Evolutionary conservation across 2,797 vertebrate species (phyloP).

Genomic region (Danio tinwini): DNA sequence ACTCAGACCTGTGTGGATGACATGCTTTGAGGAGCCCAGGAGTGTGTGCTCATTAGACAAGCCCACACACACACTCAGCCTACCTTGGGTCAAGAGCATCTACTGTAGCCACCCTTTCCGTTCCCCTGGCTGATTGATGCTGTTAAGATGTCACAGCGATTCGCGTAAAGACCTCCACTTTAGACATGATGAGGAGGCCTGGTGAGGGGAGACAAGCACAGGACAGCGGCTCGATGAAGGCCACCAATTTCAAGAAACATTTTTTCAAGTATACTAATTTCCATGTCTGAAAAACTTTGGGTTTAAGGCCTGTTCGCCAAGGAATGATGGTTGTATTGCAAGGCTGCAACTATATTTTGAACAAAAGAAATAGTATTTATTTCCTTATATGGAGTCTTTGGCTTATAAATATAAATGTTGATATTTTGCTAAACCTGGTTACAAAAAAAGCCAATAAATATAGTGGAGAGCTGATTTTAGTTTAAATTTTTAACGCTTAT

Average conservation of each 20-base stretch:
- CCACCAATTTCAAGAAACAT: slow-evolving; percentile 17
- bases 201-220: slow-evolving; percentile 9
- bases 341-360: no score
- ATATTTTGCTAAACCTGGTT: no score
- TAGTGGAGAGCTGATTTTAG: no score
- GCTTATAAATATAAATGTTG: no score
- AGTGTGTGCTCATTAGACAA: slow-evolving; percentile 60
- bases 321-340: no score
- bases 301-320: no score
- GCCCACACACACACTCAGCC: slow-evolving; percentile 59
- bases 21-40: slow-evolving; percentile 51
- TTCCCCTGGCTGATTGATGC: slow-evolving; percentile 56
- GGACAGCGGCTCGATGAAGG: slow-evolving; percentile 5
- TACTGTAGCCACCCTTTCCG: slow-evolving; percentile 49
- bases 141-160: slow-evolving; percentile 48
- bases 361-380: no score
- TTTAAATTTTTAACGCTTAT: no score
- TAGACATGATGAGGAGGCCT: slow-evolving; percentile 44
- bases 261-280: slow-evolving; percentile 32
- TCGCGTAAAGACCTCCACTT: slow-evolving; percentile 47
- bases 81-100: slow-evolving; percentile 56
- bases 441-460: no score
- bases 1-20: slow-evolving; percentile 49
- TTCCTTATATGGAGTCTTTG: no score
- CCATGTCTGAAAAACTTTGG: neutral